These are phyloP conservation scores for Scaptomyza parva DNA, from an alignment of 2,888 invertebrate species.

Conservation along the genomic window DNA sequence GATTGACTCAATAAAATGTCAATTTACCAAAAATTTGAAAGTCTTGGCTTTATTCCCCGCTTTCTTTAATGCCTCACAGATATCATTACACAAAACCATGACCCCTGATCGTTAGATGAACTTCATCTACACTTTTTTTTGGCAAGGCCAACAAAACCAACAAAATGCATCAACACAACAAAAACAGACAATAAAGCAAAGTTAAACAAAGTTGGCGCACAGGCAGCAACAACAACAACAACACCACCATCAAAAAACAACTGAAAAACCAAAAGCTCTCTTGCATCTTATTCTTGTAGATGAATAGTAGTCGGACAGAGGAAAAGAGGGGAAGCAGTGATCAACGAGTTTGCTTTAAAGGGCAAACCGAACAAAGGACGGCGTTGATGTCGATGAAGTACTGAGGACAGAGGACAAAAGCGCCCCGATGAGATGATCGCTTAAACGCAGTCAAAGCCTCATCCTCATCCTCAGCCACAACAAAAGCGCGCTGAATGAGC, in stretches of 20 bases:
- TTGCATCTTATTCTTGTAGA: slow-evolving; percentile 8
- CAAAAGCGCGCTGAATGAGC: slow-evolving; percentile 46
- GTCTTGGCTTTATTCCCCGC: too few relatives aligned
- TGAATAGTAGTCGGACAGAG: not conserved
- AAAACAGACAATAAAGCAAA: slow-evolving; percentile 64
- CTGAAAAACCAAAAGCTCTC: slow-evolving; percentile 23
- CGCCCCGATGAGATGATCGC: slow-evolving; percentile 75
- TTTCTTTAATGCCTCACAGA: slow-evolving; percentile 14
- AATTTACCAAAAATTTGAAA: not conserved
- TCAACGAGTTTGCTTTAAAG: slow-evolving; percentile 51
- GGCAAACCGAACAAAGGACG: slow-evolving; percentile 74
- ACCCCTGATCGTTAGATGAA: slow-evolving; percentile 20
- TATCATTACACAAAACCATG: slow-evolving; percentile 20
- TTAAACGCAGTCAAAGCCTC: slow-evolving; percentile 55
- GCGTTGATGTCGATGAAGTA: slow-evolving; percentile 73
- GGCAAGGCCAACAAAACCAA: slow-evolving; percentile 61
- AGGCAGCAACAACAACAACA: slow-evolving; percentile 19
- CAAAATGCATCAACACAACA: slow-evolving; percentile 46
- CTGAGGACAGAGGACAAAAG: slow-evolving; percentile 51
- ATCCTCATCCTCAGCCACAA: slow-evolving; percentile 30
- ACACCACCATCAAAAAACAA: not conserved
- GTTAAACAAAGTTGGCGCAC: slow-evolving; percentile 72
- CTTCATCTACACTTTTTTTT: slow-evolving; percentile 29
- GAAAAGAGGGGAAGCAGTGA: not conserved
- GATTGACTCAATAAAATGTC: too few relatives aligned